phyloP scores from a whole-genome alignment of 2,113 vertebrate species.

The Tor tambroides region DNA sequence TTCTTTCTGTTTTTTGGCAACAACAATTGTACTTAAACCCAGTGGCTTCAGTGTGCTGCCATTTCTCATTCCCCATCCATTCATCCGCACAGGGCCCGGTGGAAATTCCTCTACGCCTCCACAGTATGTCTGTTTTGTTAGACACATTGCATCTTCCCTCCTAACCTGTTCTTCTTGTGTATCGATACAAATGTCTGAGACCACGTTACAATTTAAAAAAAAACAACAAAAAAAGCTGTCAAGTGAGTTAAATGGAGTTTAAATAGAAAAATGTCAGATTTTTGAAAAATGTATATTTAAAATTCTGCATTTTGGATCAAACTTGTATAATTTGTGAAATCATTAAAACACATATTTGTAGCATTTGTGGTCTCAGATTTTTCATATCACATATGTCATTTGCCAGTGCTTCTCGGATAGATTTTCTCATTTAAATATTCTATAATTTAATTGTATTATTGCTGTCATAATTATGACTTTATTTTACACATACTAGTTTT shows the following conservation, averaged over 20 bases:
- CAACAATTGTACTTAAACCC: slow-evolving; percentile 80
- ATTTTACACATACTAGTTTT: neutral
- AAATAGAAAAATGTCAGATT: neutral
- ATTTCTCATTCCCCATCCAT: slow-evolving; percentile 72
- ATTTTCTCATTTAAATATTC: neutral
- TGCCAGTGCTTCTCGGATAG: neutral
- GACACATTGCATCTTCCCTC: slow-evolving; percentile 29
- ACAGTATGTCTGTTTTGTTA: slow-evolving; percentile 43
- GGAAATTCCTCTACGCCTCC: slow-evolving; percentile 48
- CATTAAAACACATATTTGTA: neutral
- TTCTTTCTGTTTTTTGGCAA: slow-evolving; percentile 65
- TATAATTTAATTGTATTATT: neutral
- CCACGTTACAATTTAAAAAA: neutral
- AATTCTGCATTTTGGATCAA: neutral
- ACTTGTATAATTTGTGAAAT: neutral
- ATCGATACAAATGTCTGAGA: neutral
- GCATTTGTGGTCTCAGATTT: neutral
- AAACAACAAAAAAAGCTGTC: neutral
- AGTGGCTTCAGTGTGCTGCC: slow-evolving; percentile 74
- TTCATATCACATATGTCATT: neutral
- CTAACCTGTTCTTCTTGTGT: neutral
- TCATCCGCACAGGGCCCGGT: slow-evolving; percentile 44
- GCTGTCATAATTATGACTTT: neutral
- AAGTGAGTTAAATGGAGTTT: neutral
- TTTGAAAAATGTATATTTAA: neutral